phyloP scores from a whole-genome alignment of 2,888 invertebrate genomes.

The Acleris laterana region DNA sequence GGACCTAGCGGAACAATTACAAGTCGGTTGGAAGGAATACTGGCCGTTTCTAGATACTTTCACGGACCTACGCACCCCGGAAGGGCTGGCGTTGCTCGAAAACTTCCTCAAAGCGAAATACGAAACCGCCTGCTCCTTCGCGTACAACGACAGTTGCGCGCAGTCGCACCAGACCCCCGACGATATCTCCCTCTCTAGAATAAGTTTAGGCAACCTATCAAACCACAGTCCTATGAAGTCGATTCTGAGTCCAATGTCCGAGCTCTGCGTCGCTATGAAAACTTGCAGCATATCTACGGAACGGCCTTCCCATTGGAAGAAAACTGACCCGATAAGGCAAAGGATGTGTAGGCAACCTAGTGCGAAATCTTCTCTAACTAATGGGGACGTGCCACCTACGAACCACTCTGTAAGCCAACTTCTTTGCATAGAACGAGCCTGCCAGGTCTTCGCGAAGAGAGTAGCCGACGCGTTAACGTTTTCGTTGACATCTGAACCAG shows the following conservation, averaged over 20 bases:
- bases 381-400: conserved; percentile 59
- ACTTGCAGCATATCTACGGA: conserved; percentile 80
- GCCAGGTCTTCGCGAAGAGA: conserved; percentile 88
- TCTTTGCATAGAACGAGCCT: conserved; percentile 74
- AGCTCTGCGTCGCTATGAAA: conserved; percentile 84
- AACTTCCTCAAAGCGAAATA: conserved; percentile 86
- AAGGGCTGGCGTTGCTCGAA: conserved; percentile 91
- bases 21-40: conserved; percentile 94
- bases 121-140: conserved; percentile 70
- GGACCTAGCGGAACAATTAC: conserved; percentile 87
- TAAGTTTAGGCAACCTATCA: conserved; percentile 56
- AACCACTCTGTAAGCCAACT: conserved; percentile 74
- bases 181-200: conserved; percentile 64
- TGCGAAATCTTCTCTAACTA: conserved; percentile 48
- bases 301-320: conserved; percentile 61
- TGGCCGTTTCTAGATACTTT: conserved; percentile 95
- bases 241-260: conserved; percentile 82
- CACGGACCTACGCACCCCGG: conserved; percentile 89
- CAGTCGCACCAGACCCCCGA: conserved; percentile 58
- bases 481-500: conserved; percentile 81
- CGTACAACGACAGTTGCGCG: conserved; percentile 66
- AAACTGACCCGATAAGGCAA: conserved; percentile 67
- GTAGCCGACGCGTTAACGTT: conserved; percentile 86
- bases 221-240: conserved; percentile 51
- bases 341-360: conserved; percentile 65